Conservation (phyloP, 1,140 invertebrate species). For the Apis cerana region DNA sequence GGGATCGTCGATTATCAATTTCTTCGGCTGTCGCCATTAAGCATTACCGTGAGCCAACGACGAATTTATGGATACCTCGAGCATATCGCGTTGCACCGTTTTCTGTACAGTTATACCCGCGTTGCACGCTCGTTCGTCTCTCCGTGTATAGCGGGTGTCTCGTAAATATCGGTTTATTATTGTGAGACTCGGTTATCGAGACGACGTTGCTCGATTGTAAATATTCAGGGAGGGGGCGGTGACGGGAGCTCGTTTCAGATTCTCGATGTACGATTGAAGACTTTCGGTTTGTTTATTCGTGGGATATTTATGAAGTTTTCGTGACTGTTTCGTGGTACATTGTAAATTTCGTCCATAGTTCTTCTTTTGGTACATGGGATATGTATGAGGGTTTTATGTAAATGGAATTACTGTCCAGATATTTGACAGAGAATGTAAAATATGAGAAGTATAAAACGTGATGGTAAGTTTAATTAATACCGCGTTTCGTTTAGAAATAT, state of each 20-base stretch:
- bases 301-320: not conserved
- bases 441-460: no score
- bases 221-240: not conserved
- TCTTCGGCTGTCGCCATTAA: constrained; percentile 21
- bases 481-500: not conserved
- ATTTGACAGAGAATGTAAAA: not conserved
- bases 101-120: constrained; percentile 25
- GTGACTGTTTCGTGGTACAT: not conserved
- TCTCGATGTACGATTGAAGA: not conserved
- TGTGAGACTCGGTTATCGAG: not conserved
- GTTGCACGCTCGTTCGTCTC: constrained; percentile 1
- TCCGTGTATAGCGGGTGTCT: not conserved
- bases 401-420: not conserved
- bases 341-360: not conserved
- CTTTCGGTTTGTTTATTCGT: not conserved
- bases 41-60: constrained; percentile 1
- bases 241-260: not conserved
- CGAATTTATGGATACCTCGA: constrained; percentile 25
- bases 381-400: not conserved
- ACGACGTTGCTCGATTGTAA: constrained; percentile 4
- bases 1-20: constrained; percentile 33
- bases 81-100: constrained; percentile 27
- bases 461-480: not conserved
- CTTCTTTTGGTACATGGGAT: not conserved
- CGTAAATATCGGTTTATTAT: constrained; percentile 7